A percentile compares a stretch with the other conserved stretches of the same genome.
These are phyloP conservation scores for Eristalis pertinax DNA, from an alignment of 2,888 invertebrate species.

Conservation along the genomic window DNA sequence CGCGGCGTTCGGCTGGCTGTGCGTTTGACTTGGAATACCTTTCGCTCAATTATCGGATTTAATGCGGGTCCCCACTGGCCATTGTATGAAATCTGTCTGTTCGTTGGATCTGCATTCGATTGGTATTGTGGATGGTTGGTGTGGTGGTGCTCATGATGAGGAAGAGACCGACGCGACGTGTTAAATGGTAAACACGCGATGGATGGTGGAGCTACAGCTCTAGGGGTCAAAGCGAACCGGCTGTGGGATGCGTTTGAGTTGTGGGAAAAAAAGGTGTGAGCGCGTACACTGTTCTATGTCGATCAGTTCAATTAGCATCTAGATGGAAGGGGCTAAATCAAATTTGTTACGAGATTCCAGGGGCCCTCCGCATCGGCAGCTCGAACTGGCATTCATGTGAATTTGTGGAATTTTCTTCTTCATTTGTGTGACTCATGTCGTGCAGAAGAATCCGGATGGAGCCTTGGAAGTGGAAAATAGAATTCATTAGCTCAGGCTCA, in stretches of 20 bases:
- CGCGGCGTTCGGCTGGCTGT: background rate
- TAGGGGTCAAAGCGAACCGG: conserved; percentile 11
- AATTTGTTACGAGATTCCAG: conserved; percentile 18
- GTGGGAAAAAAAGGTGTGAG: conserved; percentile 37
- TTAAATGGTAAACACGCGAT: conserved; percentile 21
- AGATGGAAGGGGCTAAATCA: conserved; percentile 8
- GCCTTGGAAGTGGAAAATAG: background rate
- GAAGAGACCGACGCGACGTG: conserved; percentile 14
- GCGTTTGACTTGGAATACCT: conserved; percentile 13
- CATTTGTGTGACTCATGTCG: background rate
- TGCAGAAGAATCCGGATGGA: background rate
- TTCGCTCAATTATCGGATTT: conserved; percentile 27
- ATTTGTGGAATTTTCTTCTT: background rate
- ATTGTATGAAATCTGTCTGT: conserved; percentile 11
- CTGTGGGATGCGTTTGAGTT: conserved; percentile 12
- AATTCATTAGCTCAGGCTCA: too few species aligned
- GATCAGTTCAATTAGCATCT: conserved; percentile 54
- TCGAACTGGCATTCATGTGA: background rate
- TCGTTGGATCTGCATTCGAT: background rate
- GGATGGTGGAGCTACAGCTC: background rate
- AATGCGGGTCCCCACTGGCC: background rate
- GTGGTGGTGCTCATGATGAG: background rate
- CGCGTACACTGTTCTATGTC: conserved; percentile 37
- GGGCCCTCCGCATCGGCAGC: background rate
- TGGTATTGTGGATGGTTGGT: background rate